Base-by-base conservation (phyloP, 2,113 vertebrate species). In the Dipodomys merriami region DNA sequence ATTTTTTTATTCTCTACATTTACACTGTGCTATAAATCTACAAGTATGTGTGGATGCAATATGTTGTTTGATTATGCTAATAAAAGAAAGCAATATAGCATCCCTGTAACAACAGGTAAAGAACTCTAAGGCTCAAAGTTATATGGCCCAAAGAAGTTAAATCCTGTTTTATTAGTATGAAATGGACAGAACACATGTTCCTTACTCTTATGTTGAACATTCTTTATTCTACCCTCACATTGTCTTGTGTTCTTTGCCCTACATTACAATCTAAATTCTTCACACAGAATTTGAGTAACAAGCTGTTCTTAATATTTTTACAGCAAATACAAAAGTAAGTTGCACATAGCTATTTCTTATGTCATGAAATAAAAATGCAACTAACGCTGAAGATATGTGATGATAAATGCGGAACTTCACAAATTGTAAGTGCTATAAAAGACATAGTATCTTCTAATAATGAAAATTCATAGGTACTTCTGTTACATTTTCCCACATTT, bases 401-500 rank as follows among this genome's bases (percentile, higher is more conserved):
- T 69, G 30, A 71, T 6, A 39, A 12, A 7, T 30, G 39, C 65
- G 29, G 12, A 88, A 33, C 22, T 85, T 60, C 73, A 67, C n/a
- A 49, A 49, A 49, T 12, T 18, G 4, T 57, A 91, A 57, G 22
- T 76, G 73, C 19, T 69, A 82, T 60, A 62, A 29, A 72, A 83
- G 20, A 49, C 49, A 18, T 57, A 62, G 0, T 53, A 73, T 46
- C 72, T 64, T 76, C 90, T 91, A 46, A 35, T 30, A 85, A 84
- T 68, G 60, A 87, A 83, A 35, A 84, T 13, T 16, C 53, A 57
- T 60, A 69, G 69, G n/a, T 53, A 69, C n/a, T n/a, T 80, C 44
- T 73, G 29, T 2, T 79, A 53, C 12, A 23, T 83, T n/a, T 69
- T 46, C 27, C 94, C 92, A 94, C 64, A 93, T 96, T 89, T 95